Conservation (phyloP, 1,140 invertebrate genomes). For the roundworm (Caenorhabditis elegans) region WBcel235 BX284602.5:7900001-7900500, state of each 20-base stretch:
- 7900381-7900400: conserved; percentile 31
- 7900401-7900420: not conserved
- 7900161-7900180: not conserved
- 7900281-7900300: not conserved
- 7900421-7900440: not conserved
- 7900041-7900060: conserved; percentile 1
- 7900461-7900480: conserved; percentile 10
- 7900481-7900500: conserved; percentile 32
- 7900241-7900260: not conserved
- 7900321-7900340: conserved; percentile 7
- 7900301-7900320: not conserved
- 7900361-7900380: conserved; percentile 20
- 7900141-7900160: not conserved
- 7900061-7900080: conserved; percentile 21
- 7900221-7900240: not conserved
- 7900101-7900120: not conserved
- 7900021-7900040: conserved; percentile 8
- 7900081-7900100: not conserved
- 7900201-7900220: not conserved
- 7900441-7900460: not conserved
- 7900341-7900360: conserved; percentile 23
- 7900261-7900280: not conserved
- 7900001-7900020: not conserved
- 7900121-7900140: not conserved
- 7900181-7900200: not conserved